Conservation (phyloP, 2,888 invertebrate genomes). For the Gari tellinella region DNA sequence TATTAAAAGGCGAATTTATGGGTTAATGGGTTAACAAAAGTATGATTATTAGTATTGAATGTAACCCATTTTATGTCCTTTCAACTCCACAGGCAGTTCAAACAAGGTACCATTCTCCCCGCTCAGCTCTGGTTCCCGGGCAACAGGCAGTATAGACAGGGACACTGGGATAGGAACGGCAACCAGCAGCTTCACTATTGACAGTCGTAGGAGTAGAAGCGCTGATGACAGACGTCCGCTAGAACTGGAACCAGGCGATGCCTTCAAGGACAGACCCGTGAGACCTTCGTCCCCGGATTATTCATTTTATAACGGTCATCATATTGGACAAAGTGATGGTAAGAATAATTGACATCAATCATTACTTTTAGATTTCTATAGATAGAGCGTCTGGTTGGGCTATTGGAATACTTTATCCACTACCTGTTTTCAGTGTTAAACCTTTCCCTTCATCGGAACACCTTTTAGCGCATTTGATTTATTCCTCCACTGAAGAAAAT, state of each 20-base stretch:
- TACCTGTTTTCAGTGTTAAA: no score
- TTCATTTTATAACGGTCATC: slow-evolving; percentile 25
- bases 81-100: slow-evolving; percentile 7
- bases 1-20: no score
- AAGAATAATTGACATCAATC: slow-evolving; percentile 10
- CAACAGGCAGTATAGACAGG: slow-evolving; percentile 41
- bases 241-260: slow-evolving; percentile 42
- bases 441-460: no score
- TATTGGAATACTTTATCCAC: no score
- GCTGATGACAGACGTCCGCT: slow-evolving; percentile 20
- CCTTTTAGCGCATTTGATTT: no score
- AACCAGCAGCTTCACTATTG: slow-evolving; percentile 50
- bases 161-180: slow-evolving; percentile 69
- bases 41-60: no score
- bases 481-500: no score
- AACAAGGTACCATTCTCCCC: slow-evolving; percentile 41
- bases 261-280: slow-evolving; percentile 13
- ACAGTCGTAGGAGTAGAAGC: slow-evolving; percentile 14
- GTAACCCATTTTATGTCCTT: no score
- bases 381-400: no score
- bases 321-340: slow-evolving; percentile 50
- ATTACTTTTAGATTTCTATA: no score
- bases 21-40: no score
- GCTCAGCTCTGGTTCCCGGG: slow-evolving; percentile 35
- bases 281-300: slow-evolving; percentile 13